phyloP scores from a whole-genome alignment of 2,113 vertebrate genomes.

The Cranoglanis bouderius region DNA sequence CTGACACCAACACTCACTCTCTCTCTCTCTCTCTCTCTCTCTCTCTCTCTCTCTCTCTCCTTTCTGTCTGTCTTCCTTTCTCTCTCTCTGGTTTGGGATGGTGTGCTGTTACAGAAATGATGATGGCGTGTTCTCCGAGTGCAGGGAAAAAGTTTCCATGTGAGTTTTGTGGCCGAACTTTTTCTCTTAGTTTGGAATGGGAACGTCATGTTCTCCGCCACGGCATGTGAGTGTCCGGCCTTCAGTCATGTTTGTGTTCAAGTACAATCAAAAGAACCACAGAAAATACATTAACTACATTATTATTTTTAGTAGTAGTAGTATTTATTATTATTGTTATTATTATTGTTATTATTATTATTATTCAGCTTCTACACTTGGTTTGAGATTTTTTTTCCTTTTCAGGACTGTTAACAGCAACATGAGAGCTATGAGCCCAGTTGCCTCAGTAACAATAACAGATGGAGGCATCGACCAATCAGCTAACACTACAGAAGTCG shows the following conservation, averaged over 20 bases:
- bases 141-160: conserved; percentile 88
- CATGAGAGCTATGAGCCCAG: conserved; percentile 61
- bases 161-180: conserved; percentile 95
- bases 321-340: neutral
- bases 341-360: neutral
- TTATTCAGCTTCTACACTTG: neutral
- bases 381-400: neutral
- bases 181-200: conserved; percentile 92
- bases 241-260: neutral
- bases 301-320: neutral
- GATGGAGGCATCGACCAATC: conserved; percentile 65
- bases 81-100: neutral
- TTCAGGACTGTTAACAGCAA: conserved; percentile 82
- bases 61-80: neutral
- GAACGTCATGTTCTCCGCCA: conserved; percentile 94
- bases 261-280: neutral
- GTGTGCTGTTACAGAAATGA: conserved; percentile 57
- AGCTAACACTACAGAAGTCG: conserved; percentile 53
- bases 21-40: neutral
- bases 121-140: conserved; percentile 72
- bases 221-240: conserved; percentile 86
- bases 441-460: conserved; percentile 52
- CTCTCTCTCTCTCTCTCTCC: neutral
- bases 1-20: neutral
- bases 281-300: neutral